Evolutionary conservation across 2,113 vertebrate genomes (phyloP).

Genomic region (Salvator merianae): DNA sequence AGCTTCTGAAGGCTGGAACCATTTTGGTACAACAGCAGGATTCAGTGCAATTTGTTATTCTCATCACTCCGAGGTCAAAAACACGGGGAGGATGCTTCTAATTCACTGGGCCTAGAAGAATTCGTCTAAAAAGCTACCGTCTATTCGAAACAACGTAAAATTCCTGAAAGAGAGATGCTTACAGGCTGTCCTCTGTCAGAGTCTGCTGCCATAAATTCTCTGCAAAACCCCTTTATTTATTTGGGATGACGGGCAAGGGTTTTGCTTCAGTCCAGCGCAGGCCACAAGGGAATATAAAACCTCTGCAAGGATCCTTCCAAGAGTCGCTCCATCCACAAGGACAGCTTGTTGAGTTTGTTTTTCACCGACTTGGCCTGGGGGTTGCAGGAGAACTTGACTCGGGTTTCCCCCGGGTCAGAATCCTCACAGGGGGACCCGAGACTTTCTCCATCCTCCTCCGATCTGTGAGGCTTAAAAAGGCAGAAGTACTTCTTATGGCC

Average conservation of each 20-base stretch:
- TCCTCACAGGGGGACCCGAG: conserved; percentile 74
- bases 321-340: conserved; percentile 95
- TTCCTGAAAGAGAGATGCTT: conserved; percentile 61
- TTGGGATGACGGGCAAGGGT: conserved; percentile 19
- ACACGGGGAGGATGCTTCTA: conserved; percentile 18
- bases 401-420: conserved; percentile 72
- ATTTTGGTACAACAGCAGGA: not conserved
- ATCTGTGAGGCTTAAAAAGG: conserved; percentile 91
- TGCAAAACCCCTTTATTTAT: conserved; percentile 19
- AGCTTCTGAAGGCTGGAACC: not conserved
- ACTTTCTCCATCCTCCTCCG: conserved; percentile 77
- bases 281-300: conserved; percentile 93
- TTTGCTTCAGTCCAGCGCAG: conserved; percentile 80
- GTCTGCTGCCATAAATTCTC: conserved; percentile 47
- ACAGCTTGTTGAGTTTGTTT: conserved; percentile 90
- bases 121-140: conserved; percentile 66
- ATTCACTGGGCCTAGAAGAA: conserved; percentile 49
- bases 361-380: conserved; percentile 80
- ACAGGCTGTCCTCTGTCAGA: conserved; percentile 51
- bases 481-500: conserved; percentile 98
- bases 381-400: conserved; percentile 76
- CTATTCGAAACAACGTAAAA: conserved; percentile 33
- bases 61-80: conserved; percentile 39
- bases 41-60: not conserved
- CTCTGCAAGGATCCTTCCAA: conserved; percentile 93